Evolutionary conservation across 1,140 invertebrate genomes (phyloP).

Genomic region (Aleiodes sp.): DNA sequence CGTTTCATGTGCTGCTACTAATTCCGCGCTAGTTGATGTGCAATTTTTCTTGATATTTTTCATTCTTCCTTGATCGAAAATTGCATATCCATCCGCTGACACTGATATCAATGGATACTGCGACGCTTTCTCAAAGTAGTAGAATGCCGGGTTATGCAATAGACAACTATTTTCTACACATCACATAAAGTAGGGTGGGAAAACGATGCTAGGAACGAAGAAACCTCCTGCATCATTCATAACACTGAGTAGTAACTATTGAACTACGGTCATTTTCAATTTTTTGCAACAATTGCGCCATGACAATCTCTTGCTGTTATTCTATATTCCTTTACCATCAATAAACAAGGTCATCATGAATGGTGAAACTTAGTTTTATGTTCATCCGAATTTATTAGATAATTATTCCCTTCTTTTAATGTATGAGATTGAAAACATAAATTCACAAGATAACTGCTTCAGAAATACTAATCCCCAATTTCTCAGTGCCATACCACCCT

Average conservation of each 20-base stretch:
- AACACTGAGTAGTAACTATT: neutral
- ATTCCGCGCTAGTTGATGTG: conserved; percentile 31
- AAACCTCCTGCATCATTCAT: conserved; percentile 28
- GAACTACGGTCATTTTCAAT: neutral
- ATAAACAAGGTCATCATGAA: conserved; percentile 1
- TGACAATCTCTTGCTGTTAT: conserved; percentile 19
- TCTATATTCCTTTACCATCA: neutral
- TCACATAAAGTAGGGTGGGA: conserved; percentile 24
- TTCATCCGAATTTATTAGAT: neutral
- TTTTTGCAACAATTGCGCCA: conserved; percentile 9
- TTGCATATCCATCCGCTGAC: neutral
- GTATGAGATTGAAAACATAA: conserved; percentile 21
- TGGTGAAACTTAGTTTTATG: neutral
- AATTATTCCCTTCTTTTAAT: neutral
- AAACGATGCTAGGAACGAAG: conserved; percentile 22
- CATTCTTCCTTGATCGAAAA: neutral
- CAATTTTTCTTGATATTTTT: conserved; percentile 13
- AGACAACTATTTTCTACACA: neutral
- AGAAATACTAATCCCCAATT: conserved; percentile 52
- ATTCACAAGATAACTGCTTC: neutral
- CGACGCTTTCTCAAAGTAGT: too few species aligned
- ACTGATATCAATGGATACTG: neutral
- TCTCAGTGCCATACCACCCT: conserved; percentile 43
- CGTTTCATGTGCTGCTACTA: conserved; percentile 35
- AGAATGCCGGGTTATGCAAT: neutral